Evolutionary conservation across 2,888 invertebrate species (phyloP), one percentile per base, ranked within the genome.

Genomic region (Brachyptera putata): DNA sequence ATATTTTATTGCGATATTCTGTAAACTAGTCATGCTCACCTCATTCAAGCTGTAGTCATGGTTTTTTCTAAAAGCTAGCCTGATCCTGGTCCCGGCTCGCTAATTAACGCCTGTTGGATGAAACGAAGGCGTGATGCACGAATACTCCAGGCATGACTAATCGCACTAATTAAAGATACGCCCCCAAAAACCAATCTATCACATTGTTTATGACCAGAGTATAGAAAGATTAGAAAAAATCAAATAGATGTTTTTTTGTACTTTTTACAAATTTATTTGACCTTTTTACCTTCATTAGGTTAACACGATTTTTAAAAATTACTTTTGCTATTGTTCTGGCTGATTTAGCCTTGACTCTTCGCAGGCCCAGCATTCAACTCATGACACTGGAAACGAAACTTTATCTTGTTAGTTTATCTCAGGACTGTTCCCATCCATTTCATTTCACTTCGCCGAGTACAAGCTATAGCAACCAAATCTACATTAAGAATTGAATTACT

Each of bases 201-300:
- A 24, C 24, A 18, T 46, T 46, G 46, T 46, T 46, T 46, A 46
- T 46, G 46, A 24, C 30, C 5, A 30, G 11, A 11, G 11, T 11
- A n/a, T n/a, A n/a, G n/a, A 30, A 30, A 30, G 30, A 30, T 30
- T 30, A 30, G 11, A 30, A 30, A 30, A 21, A 21, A 46, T n/a
- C 24, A 46, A 46, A 46, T 22, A 30, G 30, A 30, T 5, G 11
- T 46, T 46, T 24, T 46, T 24, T 18, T 24, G 46, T 21, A 24
- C 9, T 46, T 46, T 4, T 46, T 46, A 21, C n/a, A 46, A n/a
- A 46, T 46, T 46, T 24, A 46, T 22, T n/a, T 46, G 46, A 46
- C 46, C 46, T 46, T 46, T n/a, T 46, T 46, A 46, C 46, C 46
- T 46, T 46, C 46, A 46, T 46, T 46, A 46, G 46, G 46, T 24